Evolutionary conservation across 2,888 invertebrate species (phyloP).

Genomic region (Spicauda simplicius): DNA sequence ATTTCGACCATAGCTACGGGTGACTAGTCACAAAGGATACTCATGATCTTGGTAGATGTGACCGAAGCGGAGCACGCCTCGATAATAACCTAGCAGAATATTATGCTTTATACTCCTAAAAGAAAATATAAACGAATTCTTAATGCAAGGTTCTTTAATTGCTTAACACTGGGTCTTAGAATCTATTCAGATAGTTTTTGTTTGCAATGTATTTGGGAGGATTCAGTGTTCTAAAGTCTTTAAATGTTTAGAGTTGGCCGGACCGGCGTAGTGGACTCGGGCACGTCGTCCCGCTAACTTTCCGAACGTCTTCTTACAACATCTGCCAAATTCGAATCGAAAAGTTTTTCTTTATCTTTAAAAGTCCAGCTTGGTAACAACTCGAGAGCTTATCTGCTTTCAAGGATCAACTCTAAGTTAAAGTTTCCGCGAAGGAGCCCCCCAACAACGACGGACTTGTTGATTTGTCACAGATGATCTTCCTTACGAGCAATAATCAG

Average conservation of each 20-base stretch:
- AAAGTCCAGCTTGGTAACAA: constrained; percentile 64
- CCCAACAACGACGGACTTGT: constrained; percentile 37
- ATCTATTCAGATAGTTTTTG: no score
- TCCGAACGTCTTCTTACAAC: constrained; percentile 42
- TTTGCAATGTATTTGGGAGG: not conserved
- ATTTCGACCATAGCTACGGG: no score
- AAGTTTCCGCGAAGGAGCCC: constrained; percentile 33
- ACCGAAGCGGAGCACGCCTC: no score
- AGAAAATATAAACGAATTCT: no score
- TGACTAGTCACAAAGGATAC: no score
- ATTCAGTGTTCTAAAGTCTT: constrained; percentile 20
- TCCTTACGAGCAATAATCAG: constrained; percentile 27
- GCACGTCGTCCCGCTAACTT: constrained; percentile 31
- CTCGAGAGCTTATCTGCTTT: constrained; percentile 56
- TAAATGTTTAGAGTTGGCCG: constrained; percentile 16
- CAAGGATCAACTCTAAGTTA: constrained; percentile 41
- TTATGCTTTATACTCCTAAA: no score
- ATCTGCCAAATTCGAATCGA: constrained; percentile 70
- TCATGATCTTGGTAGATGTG: no score
- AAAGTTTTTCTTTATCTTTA: constrained; percentile 71
- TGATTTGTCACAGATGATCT: constrained; percentile 38
- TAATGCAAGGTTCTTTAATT: no score
- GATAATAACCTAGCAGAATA: no score
- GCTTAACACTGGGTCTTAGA: no score
- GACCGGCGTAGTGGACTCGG: constrained; percentile 5